These are phyloP conservation scores for Cyprinodon diabolis DNA, from an alignment of 2,797 vertebrate species.

Conservation along the genomic window DNA sequence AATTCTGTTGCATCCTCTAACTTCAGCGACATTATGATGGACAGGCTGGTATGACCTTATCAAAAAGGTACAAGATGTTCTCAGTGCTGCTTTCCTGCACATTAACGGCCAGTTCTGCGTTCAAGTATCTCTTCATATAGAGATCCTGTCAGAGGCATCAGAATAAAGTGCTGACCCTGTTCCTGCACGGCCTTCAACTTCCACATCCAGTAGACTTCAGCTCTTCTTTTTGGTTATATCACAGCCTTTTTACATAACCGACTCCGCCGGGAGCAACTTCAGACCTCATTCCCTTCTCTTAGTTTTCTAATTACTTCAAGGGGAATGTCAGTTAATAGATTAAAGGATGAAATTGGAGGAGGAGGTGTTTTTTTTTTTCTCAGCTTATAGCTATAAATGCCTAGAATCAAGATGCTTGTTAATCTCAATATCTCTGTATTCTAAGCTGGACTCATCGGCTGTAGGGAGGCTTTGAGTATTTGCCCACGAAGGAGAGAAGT, in stretches of 20 bases:
- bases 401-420: conserved; percentile 38
- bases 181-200: conserved; percentile 26
- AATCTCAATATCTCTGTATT: conserved; percentile 37
- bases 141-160: neutral
- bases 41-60: neutral
- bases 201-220: conserved; percentile 15
- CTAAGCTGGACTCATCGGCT: conserved; percentile 26
- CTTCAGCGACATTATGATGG: too few relatives aligned
- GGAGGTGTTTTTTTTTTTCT: conserved; percentile 25
- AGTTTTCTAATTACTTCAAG: conserved; percentile 48
- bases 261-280: conserved; percentile 22
- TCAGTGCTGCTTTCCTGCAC: neutral
- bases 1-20: too few relatives aligned
- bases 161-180: conserved; percentile 15
- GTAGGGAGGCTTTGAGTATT: conserved; percentile 32
- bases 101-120: neutral
- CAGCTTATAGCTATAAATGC: conserved; percentile 51
- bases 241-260: conserved; percentile 52
- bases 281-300: conserved; percentile 20
- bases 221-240: conserved; percentile 42
- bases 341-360: conserved; percentile 19
- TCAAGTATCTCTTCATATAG: neutral
- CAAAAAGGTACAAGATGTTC: too few relatives aligned
- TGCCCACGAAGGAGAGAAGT: conserved; percentile 45
- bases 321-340: conserved; percentile 20